A percentile compares a stretch with the other conserved stretches of the same genome.
phyloP scores from a whole-genome alignment of 2,113 vertebrate species.

The Stegostoma tigrinum region DNA sequence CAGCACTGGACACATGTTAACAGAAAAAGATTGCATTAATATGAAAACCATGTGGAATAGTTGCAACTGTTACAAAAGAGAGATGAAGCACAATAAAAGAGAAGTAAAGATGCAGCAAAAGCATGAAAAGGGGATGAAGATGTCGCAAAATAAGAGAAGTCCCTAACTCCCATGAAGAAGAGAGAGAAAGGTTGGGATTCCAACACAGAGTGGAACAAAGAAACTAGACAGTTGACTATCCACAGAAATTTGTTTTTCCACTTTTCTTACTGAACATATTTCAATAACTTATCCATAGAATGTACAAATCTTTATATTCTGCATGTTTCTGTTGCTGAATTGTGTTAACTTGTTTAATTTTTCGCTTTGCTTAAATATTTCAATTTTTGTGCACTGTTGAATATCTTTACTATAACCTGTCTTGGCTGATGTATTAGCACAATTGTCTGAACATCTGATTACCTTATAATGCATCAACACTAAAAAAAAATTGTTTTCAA shows the following conservation, averaged over 20 bases:
- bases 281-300: not conserved
- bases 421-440: not conserved
- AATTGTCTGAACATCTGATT: not conserved
- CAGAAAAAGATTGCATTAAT: not conserved
- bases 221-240: not conserved
- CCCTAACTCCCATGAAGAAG: not conserved
- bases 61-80: not conserved
- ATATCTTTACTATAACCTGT: not conserved
- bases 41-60: not conserved
- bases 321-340: not conserved
- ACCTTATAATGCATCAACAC: not conserved
- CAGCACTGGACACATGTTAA: not conserved
- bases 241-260: not conserved
- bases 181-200: not conserved
- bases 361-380: slow-evolving; percentile 1
- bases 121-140: not conserved
- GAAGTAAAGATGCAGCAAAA: not conserved
- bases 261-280: not conserved
- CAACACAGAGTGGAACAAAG: not conserved
- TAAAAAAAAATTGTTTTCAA: not conserved
- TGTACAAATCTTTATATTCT: not conserved
- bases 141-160: not conserved
- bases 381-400: not conserved
- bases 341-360: not conserved
- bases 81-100: not conserved